Evolutionary conservation across 2,113 vertebrate genomes (phyloP).

Genomic region (Apeltes quadracus): DNA sequence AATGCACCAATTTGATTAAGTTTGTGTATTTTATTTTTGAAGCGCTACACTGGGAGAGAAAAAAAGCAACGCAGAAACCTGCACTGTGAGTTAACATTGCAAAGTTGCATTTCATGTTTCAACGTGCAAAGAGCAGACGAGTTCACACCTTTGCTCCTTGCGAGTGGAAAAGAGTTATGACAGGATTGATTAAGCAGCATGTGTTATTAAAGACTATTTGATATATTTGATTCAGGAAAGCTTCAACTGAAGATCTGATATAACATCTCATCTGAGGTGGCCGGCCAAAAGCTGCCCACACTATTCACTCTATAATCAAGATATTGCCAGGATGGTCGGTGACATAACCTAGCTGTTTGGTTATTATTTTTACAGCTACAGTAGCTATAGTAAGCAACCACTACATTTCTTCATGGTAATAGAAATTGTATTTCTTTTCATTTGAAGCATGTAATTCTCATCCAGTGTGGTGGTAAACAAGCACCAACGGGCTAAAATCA

Average conservation of each 20-base stretch:
- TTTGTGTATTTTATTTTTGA: background rate
- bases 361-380: background rate
- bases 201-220: background rate
- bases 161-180: background rate
- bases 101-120: conserved; percentile 7
- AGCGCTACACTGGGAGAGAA: background rate
- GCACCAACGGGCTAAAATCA: background rate
- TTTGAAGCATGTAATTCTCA: background rate
- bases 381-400: background rate
- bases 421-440: background rate
- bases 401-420: background rate
- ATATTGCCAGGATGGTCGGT: background rate
- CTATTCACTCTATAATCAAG: background rate
- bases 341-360: background rate
- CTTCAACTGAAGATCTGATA: background rate
- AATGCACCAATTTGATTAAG: conserved; percentile 11
- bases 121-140: background rate
- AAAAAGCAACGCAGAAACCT: background rate
- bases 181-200: background rate
- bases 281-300: background rate
- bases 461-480: background rate
- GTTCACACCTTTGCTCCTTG: conserved; percentile 2
- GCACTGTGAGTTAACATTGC: background rate
- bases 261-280: background rate
- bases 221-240: background rate